phyloP scores from a whole-genome alignment of 2,797 vertebrate species.

The Antrozous pallidus region DNA sequence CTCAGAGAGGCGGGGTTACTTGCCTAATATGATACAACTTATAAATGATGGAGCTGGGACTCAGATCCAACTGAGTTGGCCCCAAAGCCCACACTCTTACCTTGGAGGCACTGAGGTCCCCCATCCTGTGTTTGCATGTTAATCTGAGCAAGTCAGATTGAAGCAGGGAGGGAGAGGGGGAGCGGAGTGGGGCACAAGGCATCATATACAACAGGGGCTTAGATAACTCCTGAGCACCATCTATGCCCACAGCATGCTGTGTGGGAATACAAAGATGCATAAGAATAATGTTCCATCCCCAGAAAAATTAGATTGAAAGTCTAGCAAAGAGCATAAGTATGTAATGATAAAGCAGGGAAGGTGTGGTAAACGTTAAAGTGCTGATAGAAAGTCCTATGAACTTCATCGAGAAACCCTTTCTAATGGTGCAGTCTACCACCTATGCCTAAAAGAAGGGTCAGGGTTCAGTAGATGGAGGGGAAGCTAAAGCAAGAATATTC shows the following conservation, averaged over 20 bases:
- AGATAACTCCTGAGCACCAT: not conserved
- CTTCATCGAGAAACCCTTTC: not conserved
- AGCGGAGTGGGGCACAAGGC: not conserved
- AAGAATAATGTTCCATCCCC: not conserved
- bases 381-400: not conserved
- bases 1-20: not conserved
- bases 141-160: not conserved
- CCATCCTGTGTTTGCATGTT: not conserved
- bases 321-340: not conserved
- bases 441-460: not conserved
- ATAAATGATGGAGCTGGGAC: not conserved
- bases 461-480: not conserved
- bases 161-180: not conserved
- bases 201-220: not conserved
- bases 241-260: not conserved
- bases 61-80: not conserved
- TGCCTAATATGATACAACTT: not conserved
- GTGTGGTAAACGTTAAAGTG: not conserved
- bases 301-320: not conserved
- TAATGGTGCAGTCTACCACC: not conserved
- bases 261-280: not conserved
- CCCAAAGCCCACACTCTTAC: not conserved
- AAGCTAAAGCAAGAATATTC: not conserved
- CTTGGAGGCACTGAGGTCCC: not conserved
- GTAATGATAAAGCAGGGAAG: not conserved